These are phyloP conservation scores for Enteromius paludinosus DNA, from an alignment of 2,797 vertebrate genomes.

Conservation along the genomic window DNA sequence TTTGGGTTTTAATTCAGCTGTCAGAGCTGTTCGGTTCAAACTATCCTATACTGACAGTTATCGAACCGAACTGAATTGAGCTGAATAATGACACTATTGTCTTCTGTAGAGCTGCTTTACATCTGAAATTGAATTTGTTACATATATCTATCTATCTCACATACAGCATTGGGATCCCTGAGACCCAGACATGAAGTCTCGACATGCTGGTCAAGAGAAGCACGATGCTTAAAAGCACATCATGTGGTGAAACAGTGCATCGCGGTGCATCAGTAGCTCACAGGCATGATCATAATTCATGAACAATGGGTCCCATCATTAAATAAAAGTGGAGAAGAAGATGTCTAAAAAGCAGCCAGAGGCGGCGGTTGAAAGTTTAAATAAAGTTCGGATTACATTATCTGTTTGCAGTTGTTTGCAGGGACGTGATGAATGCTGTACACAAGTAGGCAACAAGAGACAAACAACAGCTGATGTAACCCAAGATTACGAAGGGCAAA, in stretches of 20 bases:
- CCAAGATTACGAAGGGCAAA: slow-evolving; percentile 41
- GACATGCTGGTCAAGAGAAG: background rate
- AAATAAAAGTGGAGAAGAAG: background rate
- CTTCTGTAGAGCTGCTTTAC: background rate
- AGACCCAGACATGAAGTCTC: background rate
- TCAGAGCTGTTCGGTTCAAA: background rate
- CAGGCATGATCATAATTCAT: slow-evolving; percentile 29
- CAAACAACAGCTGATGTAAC: slow-evolving; percentile 47
- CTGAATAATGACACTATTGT: background rate
- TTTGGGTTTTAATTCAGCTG: background rate
- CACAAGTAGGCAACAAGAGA: slow-evolving; percentile 32
- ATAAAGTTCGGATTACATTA: slow-evolving; percentile 21
- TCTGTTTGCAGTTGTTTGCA: slow-evolving; percentile 25
- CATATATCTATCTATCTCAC: background rate
- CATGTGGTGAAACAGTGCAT: background rate
- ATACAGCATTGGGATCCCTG: background rate
- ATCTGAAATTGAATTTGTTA: background rate
- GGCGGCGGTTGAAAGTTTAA: slow-evolving; percentile 1
- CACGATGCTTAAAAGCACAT: background rate
- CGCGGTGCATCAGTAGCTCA: slow-evolving; percentile 3
- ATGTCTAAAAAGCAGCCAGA: background rate
- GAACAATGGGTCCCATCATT: slow-evolving; percentile 13
- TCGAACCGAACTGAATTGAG: background rate
- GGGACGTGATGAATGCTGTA: background rate
- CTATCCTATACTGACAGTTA: background rate